Conservation (phyloP, 2,113 vertebrate species). For the Otolemur garnettii region DNA sequence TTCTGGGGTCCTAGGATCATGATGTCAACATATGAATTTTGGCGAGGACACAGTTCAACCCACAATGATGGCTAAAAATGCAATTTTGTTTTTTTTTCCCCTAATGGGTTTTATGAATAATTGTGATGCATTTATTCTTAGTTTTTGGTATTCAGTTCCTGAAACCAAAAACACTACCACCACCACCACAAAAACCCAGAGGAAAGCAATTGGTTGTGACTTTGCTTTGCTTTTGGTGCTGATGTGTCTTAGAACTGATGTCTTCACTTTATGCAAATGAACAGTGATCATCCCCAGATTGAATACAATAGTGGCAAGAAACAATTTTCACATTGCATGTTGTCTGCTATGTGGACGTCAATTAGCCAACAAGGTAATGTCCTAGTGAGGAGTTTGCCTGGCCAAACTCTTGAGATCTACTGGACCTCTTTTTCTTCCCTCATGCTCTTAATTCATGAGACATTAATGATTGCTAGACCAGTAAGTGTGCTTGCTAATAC, state of each 20-base stretch:
- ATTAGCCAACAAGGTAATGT: neutral
- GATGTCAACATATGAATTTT: neutral
- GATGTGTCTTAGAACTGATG: neutral
- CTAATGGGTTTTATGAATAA: neutral
- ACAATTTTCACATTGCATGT: neutral
- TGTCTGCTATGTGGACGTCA: neutral
- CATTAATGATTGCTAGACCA: neutral
- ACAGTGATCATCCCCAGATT: neutral
- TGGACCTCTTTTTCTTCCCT: neutral
- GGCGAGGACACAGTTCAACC: neutral
- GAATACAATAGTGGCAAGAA: slow-evolving; percentile 21
- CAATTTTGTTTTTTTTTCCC: neutral
- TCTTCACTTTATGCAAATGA: neutral
- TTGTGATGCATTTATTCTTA: slow-evolving; percentile 7
- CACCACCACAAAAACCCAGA: neutral
- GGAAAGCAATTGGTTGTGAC: neutral
- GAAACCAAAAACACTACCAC: neutral
- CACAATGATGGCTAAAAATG: neutral
- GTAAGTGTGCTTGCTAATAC: slow-evolving; percentile 1
- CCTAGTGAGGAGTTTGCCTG: neutral
- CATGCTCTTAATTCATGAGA: neutral
- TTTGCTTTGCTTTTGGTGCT: slow-evolving; percentile 42
- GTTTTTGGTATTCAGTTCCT: slow-evolving; percentile 41
- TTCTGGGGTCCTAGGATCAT: neutral
- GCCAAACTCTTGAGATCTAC: slow-evolving; percentile 14